phyloP scores from a whole-genome alignment of 1,140 invertebrate species.

The Pogonomyrmex californicus region DNA sequence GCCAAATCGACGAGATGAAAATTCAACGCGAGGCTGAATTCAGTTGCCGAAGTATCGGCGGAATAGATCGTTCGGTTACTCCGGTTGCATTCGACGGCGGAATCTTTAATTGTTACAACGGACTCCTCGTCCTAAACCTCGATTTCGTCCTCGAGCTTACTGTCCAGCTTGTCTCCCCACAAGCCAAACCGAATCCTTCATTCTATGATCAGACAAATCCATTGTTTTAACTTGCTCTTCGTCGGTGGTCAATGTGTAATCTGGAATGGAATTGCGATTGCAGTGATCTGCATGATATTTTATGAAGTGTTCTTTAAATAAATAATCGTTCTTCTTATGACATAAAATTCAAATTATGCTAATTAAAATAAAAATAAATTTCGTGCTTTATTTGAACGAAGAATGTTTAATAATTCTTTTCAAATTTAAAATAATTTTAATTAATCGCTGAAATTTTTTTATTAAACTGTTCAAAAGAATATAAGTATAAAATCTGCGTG shows the following conservation, averaged over 20 bases:
- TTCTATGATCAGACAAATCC: background rate
- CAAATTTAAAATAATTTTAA: background rate
- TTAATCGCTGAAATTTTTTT: background rate
- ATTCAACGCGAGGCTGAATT: slow-evolving; percentile 7
- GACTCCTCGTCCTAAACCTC: background rate
- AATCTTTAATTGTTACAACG: slow-evolving; percentile 20
- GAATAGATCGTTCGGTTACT: slow-evolving; percentile 20
- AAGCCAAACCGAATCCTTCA: background rate
- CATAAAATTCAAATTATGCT: background rate
- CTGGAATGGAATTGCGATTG: background rate
- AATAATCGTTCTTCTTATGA: background rate
- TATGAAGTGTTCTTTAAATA: background rate
- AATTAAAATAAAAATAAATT: background rate
- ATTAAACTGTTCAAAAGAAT: background rate
- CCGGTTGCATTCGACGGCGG: background rate
- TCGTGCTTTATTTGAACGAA: background rate
- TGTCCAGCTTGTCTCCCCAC: background rate
- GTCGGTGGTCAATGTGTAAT: background rate
- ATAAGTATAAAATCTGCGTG: background rate
- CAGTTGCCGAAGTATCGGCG: background rate
- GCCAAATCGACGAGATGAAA: slow-evolving; percentile 25
- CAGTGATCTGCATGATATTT: background rate
- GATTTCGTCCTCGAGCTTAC: background rate
- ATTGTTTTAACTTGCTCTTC: background rate
- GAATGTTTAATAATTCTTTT: slow-evolving; percentile 9